Base-by-base conservation (phyloP, 2,113 vertebrate genomes). In the Limnothrissa miodon region DNA sequence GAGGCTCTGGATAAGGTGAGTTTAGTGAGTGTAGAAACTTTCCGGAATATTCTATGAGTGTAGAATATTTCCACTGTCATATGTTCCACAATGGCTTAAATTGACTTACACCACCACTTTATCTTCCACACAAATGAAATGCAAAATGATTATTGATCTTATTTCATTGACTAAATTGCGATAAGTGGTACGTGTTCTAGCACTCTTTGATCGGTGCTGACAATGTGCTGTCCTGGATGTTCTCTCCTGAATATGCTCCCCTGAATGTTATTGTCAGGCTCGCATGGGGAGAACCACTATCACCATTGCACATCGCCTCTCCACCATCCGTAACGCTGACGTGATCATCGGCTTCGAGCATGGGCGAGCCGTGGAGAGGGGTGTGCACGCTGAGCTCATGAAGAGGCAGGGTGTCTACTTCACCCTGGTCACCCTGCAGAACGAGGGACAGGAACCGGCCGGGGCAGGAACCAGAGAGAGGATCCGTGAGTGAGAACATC, bases 1-100 rank as follows among this genome's bases (percentile, higher is more conserved):
- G 90, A 94, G 87, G 96, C 97, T 0, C 88, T 99, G 86, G 94
- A 96, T 81, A 95, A 97, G 94, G 98, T 99, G 86, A 91, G 94
- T 21, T 33, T 17, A 48, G 46, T 48, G 42, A 42, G 46, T 48
- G 46, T 6, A 5, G 21, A 23, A 23, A n/a, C n/a, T n/a, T n/a
- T n/a, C n/a, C n/a, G n/a, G n/a, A n/a, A n/a, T n/a, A n/a, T n/a
- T n/a, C n/a, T n/a, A n/a, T n/a, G n/a, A n/a, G 45, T 45, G 45
- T 1, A 5, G 17, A 21, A 21, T 51, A n/a, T n/a, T n/a, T n/a
- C n/a, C 23, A 6, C 5, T 56, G 19, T 0, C 51, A 56, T 56
- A 53, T 56, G 51, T 23, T 56, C 21, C 19, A 6, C 6, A 23
- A 5, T 21, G 51, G 21, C 51, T 56, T 4, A 19, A 23, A 4